Evolutionary conservation across 2,888 invertebrate species (phyloP).

Genomic region (Acrocyrtus sp.): DNA sequence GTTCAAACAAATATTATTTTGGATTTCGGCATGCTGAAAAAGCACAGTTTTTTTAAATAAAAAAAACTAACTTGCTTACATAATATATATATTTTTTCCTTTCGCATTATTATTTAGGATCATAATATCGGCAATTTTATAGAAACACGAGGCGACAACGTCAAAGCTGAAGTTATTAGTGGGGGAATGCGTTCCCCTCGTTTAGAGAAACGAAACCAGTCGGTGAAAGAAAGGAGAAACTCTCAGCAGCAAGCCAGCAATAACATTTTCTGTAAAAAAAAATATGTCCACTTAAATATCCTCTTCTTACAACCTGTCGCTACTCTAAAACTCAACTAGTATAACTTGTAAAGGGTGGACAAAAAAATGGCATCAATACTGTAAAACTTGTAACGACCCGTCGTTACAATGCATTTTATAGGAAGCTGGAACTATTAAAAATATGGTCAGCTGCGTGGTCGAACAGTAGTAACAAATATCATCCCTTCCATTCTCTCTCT

Average conservation of each 20-base stretch:
- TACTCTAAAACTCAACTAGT: neutral
- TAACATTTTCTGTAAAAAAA: neutral
- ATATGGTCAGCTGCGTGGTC: constrained; percentile 18
- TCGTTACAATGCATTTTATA: constrained; percentile 36
- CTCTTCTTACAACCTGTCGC: neutral
- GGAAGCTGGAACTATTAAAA: constrained; percentile 41
- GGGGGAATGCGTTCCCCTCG: neutral
- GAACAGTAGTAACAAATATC: constrained; percentile 1
- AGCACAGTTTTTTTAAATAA: neutral
- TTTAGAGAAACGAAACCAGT: neutral
- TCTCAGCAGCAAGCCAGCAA: neutral
- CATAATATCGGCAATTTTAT: too few species aligned
- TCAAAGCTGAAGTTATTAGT: neutral
- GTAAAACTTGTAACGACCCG: constrained; percentile 25
- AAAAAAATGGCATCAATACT: constrained; percentile 13
- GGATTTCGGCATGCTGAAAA: neutral
- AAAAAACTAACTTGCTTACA: neutral
- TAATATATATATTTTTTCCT: too few species aligned
- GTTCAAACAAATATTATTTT: constrained; percentile 5
- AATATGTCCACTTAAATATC: neutral
- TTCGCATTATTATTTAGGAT: too few species aligned
- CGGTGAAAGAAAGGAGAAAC: neutral
- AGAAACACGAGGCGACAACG: neutral
- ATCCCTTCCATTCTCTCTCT: neutral
- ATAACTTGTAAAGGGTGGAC: neutral